A percentile compares a stretch with the other conserved stretches of the same genome.
Conservation (phyloP, 2,797 vertebrate genomes). For the Yasuhikotakia modesta region DNA sequence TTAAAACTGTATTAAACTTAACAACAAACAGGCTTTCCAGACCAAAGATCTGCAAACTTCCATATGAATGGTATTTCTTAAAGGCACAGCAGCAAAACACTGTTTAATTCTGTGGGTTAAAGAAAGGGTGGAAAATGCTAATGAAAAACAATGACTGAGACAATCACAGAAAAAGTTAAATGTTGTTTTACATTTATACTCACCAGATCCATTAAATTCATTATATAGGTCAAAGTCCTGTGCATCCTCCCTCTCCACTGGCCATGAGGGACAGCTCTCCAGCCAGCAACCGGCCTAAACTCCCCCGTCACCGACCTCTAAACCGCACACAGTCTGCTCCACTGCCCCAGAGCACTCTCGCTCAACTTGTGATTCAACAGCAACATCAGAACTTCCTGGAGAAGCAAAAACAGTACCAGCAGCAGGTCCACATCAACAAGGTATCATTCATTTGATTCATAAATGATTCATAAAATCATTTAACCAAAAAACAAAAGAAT, state of each 20-base stretch:
- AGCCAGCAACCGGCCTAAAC: constrained; percentile 84
- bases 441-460: too few species aligned
- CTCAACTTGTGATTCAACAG: constrained; percentile 97
- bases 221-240: constrained; percentile 77
- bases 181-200: neutral
- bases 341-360: constrained; percentile 94
- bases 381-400: constrained; percentile 98
- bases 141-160: neutral
- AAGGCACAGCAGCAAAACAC: neutral
- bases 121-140: neutral
- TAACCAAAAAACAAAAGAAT: constrained; percentile 22
- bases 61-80: neutral
- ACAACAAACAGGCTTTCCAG: too few species aligned
- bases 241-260: constrained; percentile 90
- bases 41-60: neutral
- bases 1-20: neutral
- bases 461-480: too few species aligned
- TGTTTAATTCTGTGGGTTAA: neutral
- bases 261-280: constrained; percentile 87
- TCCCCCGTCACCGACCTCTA: constrained; percentile 93
- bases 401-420: constrained; percentile 98
- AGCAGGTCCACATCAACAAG: constrained; percentile 98
- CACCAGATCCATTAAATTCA: neutral
- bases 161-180: too few species aligned
- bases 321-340: constrained; percentile 97